Evolutionary conservation across 2,888 invertebrate species (phyloP).

Genomic region (Lordiphosa andalusiaca): DNA sequence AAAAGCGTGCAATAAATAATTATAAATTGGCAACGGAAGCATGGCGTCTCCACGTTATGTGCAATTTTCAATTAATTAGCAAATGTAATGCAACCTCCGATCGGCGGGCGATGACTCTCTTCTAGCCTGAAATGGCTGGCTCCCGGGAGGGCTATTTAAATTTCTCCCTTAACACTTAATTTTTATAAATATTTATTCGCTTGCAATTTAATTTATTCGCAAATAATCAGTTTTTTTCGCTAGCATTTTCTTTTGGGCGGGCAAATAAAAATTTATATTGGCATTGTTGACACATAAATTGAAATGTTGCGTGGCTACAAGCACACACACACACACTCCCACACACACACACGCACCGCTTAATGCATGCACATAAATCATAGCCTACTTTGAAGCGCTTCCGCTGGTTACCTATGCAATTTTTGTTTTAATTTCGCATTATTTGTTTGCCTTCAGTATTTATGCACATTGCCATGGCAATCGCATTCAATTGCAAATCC

Average conservation of each 20-base stretch:
- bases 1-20: conserved; percentile 52
- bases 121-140: not conserved
- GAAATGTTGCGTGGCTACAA: conserved; percentile 50
- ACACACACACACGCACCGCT: conserved; percentile 17
- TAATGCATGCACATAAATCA: conserved; percentile 64
- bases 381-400: conserved; percentile 56
- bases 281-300: conserved; percentile 72
- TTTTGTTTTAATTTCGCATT: conserved; percentile 65
- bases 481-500: conserved; percentile 40
- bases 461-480: conserved; percentile 21
- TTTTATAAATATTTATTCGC: conserved; percentile 72
- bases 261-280: conserved; percentile 45
- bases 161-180: conserved; percentile 71
- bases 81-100: conserved; percentile 60
- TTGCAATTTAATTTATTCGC: conserved; percentile 71
- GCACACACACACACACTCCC: conserved; percentile 7
- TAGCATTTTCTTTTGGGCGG: conserved; percentile 34
- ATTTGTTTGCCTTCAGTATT: conserved; percentile 43
- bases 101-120: not conserved
- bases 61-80: conserved; percentile 71
- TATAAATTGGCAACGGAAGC: conserved; percentile 66
- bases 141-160: conserved; percentile 32
- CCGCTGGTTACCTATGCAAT: conserved; percentile 64
- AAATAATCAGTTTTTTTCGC: conserved; percentile 44
- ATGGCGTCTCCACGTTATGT: conserved; percentile 56